Conservation (phyloP, 2,888 invertebrate species). For the Tinea pellionella region DNA sequence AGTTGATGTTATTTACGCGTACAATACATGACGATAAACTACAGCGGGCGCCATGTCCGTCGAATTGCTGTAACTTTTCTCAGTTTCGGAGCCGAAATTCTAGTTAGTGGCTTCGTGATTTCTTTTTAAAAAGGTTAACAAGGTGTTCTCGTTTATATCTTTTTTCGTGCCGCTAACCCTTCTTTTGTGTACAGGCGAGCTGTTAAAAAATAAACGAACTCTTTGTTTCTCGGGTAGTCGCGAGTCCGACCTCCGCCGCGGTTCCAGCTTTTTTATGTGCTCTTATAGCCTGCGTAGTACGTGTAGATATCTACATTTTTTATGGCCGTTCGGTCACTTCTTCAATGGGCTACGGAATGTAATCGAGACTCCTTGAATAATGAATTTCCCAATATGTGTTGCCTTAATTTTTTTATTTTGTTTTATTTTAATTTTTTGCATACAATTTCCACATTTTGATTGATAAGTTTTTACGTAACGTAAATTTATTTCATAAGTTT, state of each 20-base stretch:
- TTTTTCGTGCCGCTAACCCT: slow-evolving; percentile 64
- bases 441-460: slow-evolving; percentile 16
- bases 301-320: slow-evolving; percentile 69
- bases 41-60: slow-evolving; percentile 51
- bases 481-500: too few relatives aligned
- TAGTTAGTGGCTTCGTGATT: slow-evolving; percentile 65
- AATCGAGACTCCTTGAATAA: slow-evolving; percentile 42
- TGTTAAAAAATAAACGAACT: slow-evolving; percentile 70
- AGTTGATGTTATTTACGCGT: neutral
- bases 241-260: slow-evolving; percentile 67
- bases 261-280: slow-evolving; percentile 66
- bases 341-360: slow-evolving; percentile 68
- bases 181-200: slow-evolving; percentile 67
- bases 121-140: slow-evolving; percentile 68
- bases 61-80: slow-evolving; percentile 43
- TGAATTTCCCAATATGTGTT: neutral
- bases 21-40: slow-evolving; percentile 60
- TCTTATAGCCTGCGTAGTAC: slow-evolving; percentile 69
- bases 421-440: too few relatives aligned
- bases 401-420: slow-evolving; percentile 45
- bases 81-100: slow-evolving; percentile 66
- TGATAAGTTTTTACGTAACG: too few relatives aligned
- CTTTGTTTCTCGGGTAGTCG: slow-evolving; percentile 70
- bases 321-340: slow-evolving; percentile 66
- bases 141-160: slow-evolving; percentile 62